These are phyloP conservation scores for Coecobrya sp. DNA, from an alignment of 2,888 invertebrate species.

Conservation along the genomic window DNA sequence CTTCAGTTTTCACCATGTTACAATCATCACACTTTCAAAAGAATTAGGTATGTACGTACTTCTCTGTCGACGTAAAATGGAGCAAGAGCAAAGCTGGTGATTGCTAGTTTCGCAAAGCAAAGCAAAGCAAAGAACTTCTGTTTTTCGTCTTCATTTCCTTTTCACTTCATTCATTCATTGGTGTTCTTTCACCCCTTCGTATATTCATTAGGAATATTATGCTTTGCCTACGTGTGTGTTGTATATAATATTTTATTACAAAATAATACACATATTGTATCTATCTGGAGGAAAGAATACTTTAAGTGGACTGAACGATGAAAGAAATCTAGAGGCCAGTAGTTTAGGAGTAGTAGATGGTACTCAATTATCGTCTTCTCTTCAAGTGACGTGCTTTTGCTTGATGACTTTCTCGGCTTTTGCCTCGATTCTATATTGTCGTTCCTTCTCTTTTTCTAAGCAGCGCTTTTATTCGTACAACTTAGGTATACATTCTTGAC, in stretches of 20 bases:
- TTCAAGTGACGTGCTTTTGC: constrained; percentile 6
- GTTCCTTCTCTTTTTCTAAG: no score
- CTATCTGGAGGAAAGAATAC: background rate
- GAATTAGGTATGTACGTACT: constrained; percentile 10
- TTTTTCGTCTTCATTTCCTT: constrained; percentile 2
- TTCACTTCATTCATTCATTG: background rate
- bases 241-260: no score
- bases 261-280: no score
- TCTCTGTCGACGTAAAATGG: background rate
- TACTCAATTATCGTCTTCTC: constrained; percentile 12
- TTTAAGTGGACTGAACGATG: background rate
- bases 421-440: background rate
- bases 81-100: background rate
- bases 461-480: background rate
- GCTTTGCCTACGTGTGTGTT: background rate
- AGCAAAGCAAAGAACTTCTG: constrained; percentile 1
- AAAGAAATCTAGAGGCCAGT: background rate
- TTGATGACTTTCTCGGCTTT: constrained; percentile 34
- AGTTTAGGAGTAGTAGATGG: no score
- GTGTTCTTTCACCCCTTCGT: constrained; percentile 2
- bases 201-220: background rate
- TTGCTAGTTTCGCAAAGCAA: no score
- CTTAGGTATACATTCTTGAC: background rate
- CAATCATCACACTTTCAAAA: background rate
- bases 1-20: background rate